Conservation (phyloP, 2,113 vertebrate genomes). For the Lasiurus borealis region DNA sequence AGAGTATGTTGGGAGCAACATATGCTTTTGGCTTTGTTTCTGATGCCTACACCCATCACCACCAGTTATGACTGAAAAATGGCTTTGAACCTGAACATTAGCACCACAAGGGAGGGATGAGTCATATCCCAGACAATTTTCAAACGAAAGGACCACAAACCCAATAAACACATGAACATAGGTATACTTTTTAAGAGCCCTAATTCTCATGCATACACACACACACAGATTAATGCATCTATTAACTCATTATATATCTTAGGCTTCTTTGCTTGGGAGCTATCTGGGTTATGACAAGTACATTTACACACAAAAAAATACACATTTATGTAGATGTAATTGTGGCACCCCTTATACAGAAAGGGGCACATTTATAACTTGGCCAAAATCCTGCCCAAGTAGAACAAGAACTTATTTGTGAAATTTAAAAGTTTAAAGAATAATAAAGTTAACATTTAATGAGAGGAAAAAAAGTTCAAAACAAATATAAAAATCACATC, state of each 20-base stretch:
- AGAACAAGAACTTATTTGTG: neutral
- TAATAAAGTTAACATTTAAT: neutral
- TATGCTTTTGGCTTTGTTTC: neutral
- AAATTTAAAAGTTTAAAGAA: neutral
- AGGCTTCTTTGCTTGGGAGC: neutral
- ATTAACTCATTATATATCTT: neutral
- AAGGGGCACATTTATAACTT: neutral
- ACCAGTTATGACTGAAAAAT: neutral
- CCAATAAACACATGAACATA: neutral
- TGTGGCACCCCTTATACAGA: neutral
- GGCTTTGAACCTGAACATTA: neutral
- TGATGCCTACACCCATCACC: rapidly evolving
- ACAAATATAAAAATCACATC: neutral
- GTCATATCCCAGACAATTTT: neutral
- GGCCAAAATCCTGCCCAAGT: neutral
- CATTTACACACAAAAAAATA: neutral
- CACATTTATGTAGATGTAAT: neutral
- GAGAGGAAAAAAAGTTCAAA: neutral
- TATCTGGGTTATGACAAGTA: neutral
- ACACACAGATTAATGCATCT: neutral
- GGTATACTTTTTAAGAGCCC: neutral
- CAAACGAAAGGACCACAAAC: rapidly evolving
- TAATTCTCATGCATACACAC: neutral
- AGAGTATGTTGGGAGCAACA: rapidly evolving
- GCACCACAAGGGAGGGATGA: too few relatives aligned